phyloP scores from a whole-genome alignment of 2,113 vertebrate species.

The Plecturocebus donacophilus region DNA sequence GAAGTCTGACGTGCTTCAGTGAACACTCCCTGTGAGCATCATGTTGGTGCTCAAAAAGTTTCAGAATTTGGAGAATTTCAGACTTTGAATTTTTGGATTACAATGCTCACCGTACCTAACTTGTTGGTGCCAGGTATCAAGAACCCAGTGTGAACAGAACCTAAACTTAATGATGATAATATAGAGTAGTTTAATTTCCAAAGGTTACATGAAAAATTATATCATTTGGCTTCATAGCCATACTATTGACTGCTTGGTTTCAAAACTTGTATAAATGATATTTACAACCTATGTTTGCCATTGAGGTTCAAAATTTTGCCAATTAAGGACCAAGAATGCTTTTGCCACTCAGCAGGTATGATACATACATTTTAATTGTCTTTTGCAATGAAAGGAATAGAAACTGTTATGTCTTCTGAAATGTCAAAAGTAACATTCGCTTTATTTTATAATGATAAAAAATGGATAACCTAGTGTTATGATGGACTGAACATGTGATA shows the following conservation, averaged over 20 bases:
- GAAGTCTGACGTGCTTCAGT: not conserved
- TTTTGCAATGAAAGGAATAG: not conserved
- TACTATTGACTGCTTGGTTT: not conserved
- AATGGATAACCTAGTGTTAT: not conserved
- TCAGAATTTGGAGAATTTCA: not conserved
- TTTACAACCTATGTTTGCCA: not conserved
- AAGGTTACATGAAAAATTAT: not conserved
- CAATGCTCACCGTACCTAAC: not conserved
- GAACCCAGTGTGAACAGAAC: not conserved
- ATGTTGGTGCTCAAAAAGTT: not conserved
- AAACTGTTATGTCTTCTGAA: not conserved
- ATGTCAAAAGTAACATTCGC: not conserved
- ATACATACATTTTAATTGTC: not conserved
- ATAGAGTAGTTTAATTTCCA: not conserved
- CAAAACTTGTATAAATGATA: not conserved
- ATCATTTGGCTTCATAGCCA: not conserved
- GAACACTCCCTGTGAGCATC: not conserved
- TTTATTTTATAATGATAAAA: slow-evolving; percentile 22
- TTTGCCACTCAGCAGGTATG: not conserved
- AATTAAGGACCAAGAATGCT: not conserved
- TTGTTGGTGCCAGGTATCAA: not conserved
- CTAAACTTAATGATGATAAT: slow-evolving; percentile 1
- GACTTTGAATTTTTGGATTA: not conserved
- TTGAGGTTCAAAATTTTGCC: not conserved
- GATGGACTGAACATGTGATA: not conserved